These are phyloP conservation scores for Emys orbicularis DNA, from an alignment of 2,797 vertebrate genomes.

Conservation along the genomic window DNA sequence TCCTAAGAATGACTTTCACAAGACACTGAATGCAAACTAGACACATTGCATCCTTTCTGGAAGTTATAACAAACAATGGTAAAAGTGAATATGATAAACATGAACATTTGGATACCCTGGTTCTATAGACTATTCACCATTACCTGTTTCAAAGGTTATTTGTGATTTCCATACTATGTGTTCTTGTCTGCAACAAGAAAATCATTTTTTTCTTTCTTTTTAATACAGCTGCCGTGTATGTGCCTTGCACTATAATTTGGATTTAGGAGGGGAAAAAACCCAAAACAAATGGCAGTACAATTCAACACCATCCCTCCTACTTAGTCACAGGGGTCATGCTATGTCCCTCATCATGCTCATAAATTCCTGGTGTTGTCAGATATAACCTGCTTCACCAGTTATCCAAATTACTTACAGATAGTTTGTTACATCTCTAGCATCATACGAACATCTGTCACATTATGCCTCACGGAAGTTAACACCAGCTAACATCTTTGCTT, in stretches of 20 bases:
- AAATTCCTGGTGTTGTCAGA: constrained; percentile 47
- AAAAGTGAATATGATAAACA: neutral
- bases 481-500: neutral
- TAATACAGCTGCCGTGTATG: neutral
- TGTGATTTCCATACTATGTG: neutral
- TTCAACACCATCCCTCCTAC: neutral
- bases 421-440: constrained; percentile 55
- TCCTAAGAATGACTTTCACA: neutral
- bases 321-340: neutral
- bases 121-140: neutral
- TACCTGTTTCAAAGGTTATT: neutral
- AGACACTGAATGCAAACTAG: neutral
- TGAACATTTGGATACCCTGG: neutral
- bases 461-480: constrained; percentile 25
- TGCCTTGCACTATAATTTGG: neutral
- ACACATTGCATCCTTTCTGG: neutral
- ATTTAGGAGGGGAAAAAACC: neutral
- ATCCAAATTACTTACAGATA: constrained; percentile 66
- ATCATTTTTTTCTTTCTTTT: neutral
- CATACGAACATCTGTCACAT: constrained; percentile 66
- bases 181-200: neutral
- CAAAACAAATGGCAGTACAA: neutral
- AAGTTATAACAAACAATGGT: neutral
- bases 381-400: constrained; percentile 66
- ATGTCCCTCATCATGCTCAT: neutral